Conservation (phyloP, 2,888 invertebrate genomes). For the Temnothorax ravouxi region DNA sequence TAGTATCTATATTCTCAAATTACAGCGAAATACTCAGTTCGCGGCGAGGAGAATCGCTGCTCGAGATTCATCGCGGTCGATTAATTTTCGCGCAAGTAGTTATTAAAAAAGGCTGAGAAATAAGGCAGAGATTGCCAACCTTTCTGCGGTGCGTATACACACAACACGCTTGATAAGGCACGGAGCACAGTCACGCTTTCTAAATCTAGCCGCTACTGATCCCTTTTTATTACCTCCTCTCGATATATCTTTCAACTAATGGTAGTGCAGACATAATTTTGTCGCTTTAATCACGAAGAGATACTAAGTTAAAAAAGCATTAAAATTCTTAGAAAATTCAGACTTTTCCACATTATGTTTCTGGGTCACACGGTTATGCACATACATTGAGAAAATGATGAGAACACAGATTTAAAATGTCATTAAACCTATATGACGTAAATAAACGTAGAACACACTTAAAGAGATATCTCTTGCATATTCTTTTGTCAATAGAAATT, state of each 20-base stretch:
- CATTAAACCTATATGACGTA: not conserved
- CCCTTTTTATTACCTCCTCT: constrained; percentile 56
- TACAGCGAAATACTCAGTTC: not conserved
- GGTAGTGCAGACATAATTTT: not conserved
- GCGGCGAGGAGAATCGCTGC: not conserved
- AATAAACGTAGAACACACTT: not conserved
- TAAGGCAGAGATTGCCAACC: constrained; percentile 53
- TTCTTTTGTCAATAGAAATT: constrained; percentile 6
- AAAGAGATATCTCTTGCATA: not conserved
- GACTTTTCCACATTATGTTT: not conserved
- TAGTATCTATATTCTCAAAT: not conserved
- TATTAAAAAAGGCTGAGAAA: constrained; percentile 32
- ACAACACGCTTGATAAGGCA: constrained; percentile 55
- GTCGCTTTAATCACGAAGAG: constrained; percentile 2
- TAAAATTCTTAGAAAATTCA: constrained; percentile 43
- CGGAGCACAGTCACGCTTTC: constrained; percentile 73
- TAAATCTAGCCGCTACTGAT: constrained; percentile 60
- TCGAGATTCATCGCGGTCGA: constrained; percentile 20
- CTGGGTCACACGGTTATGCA: too few species aligned
- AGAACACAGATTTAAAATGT: not conserved
- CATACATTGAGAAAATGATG: not conserved
- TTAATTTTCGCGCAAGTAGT: not conserved
- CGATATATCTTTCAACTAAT: constrained; percentile 51
- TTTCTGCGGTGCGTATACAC: constrained; percentile 29
- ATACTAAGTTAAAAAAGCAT: not conserved